Evolutionary conservation across 2,797 vertebrate genomes (phyloP).

Genomic region (Poecilia wingei): DNA sequence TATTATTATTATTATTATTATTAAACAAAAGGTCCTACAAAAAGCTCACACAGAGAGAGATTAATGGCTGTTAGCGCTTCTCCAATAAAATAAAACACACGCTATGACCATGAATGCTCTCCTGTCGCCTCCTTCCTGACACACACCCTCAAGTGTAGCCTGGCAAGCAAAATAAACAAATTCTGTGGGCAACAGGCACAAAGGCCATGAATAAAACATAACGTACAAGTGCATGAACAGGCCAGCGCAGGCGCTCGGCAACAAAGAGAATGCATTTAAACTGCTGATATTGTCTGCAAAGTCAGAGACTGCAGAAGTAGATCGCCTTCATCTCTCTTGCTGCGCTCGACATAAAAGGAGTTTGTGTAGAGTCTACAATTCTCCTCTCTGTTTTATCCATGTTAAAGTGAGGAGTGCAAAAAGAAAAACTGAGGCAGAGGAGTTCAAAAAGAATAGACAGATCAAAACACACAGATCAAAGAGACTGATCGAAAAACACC

Average conservation of each 20-base stretch:
- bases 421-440: conserved; percentile 60
- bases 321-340: conserved; percentile 56
- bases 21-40: conserved; percentile 59
- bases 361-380: conserved; percentile 60
- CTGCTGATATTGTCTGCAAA: conserved; percentile 41
- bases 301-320: conserved; percentile 51
- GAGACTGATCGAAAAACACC: conserved; percentile 65
- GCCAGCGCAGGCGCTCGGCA: conserved; percentile 23
- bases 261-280: conserved; percentile 69
- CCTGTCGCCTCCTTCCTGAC: conserved; percentile 47
- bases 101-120: conserved; percentile 51
- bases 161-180: conserved; percentile 37
- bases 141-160: conserved; percentile 31
- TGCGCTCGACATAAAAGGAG: conserved; percentile 58
- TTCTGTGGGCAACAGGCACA: conserved; percentile 12
- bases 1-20: conserved; percentile 10
- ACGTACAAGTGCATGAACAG: conserved; percentile 1
- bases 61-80: conserved; percentile 37
- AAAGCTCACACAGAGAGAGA: conserved; percentile 36
- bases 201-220: conserved; percentile 30
- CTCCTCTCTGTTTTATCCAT: conserved; percentile 74
- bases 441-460: conserved; percentile 78
- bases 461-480: conserved; percentile 73
- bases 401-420: conserved; percentile 63
- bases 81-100: conserved; percentile 45